Conservation (phyloP, 2,888 invertebrate species). For the Stenotaenia linearis region DNA sequence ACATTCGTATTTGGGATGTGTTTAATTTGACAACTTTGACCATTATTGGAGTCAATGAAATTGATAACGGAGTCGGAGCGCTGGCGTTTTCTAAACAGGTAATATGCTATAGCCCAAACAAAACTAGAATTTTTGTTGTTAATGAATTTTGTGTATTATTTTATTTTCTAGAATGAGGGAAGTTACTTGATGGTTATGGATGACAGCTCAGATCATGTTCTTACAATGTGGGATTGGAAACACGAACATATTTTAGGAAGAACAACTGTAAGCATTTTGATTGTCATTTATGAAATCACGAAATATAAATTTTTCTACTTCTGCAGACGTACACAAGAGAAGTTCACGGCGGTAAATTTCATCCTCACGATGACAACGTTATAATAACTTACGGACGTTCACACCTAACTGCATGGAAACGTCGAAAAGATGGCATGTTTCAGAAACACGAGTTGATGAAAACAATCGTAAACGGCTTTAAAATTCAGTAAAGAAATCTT, state of each 20-base stretch:
- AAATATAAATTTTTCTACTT: conserved; percentile 32
- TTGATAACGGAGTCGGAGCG: conserved; percentile 78
- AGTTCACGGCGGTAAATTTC: conserved; percentile 80
- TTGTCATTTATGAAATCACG: neutral
- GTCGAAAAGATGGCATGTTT: conserved; percentile 83
- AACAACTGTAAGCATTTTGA: conserved; percentile 69
- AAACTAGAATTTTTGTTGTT: too few species aligned
- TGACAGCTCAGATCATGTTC: conserved; percentile 78
- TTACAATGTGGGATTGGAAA: conserved; percentile 94
- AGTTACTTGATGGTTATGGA: conserved; percentile 85
- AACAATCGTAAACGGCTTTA: conserved; percentile 31
- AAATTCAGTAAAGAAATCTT: too few species aligned
- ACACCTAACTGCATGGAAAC: conserved; percentile 87
- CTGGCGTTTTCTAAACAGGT: conserved; percentile 81
- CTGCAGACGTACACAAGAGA: conserved; percentile 80
- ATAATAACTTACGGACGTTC: conserved; percentile 87
- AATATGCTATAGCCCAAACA: too few species aligned
- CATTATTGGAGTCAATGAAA: conserved; percentile 85
- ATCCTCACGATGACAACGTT: conserved; percentile 83
- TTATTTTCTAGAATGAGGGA: conserved; percentile 69
- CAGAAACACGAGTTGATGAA: conserved; percentile 76
- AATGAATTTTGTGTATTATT: neutral
- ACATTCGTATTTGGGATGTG: conserved; percentile 88
- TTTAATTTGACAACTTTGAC: conserved; percentile 80
- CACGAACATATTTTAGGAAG: conserved; percentile 88